These are phyloP conservation scores for Cerastis rubricosa DNA, from an alignment of 2,888 invertebrate species.

Conservation along the genomic window DNA sequence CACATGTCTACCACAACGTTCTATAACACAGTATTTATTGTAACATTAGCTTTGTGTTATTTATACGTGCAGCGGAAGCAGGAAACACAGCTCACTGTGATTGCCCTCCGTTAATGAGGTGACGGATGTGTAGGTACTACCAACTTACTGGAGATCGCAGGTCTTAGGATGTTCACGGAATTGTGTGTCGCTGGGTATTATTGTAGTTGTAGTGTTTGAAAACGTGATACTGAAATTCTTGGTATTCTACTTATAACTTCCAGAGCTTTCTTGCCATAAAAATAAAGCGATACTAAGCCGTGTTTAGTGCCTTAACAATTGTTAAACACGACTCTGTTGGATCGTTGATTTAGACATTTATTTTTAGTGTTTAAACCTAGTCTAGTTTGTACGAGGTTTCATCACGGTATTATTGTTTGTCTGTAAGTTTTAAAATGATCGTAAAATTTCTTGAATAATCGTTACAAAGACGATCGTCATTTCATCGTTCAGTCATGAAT, in stretches of 20 bases:
- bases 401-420: background rate
- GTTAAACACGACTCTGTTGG: background rate
- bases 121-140: conserved; percentile 49
- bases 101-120: conserved; percentile 59
- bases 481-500: background rate
- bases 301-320: background rate
- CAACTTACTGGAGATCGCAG: conserved; percentile 24
- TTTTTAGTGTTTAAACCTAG: background rate
- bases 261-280: background rate
- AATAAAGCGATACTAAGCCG: background rate
- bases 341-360: background rate
- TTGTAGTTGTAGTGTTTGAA: background rate
- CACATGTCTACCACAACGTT: conserved; percentile 9
- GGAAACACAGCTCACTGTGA: conserved; percentile 59
- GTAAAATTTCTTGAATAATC: background rate
- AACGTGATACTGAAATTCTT: background rate
- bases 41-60: conserved; percentile 49
- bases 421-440: background rate
- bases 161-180: background rate
- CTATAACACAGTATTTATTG: conserved; percentile 45
- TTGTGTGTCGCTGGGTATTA: background rate
- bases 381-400: background rate
- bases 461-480: background rate
- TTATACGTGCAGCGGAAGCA: conserved; percentile 48
- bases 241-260: background rate